phyloP scores from a whole-genome alignment of 2,113 vertebrate genomes.

The Trinectes maculatus region DNA sequence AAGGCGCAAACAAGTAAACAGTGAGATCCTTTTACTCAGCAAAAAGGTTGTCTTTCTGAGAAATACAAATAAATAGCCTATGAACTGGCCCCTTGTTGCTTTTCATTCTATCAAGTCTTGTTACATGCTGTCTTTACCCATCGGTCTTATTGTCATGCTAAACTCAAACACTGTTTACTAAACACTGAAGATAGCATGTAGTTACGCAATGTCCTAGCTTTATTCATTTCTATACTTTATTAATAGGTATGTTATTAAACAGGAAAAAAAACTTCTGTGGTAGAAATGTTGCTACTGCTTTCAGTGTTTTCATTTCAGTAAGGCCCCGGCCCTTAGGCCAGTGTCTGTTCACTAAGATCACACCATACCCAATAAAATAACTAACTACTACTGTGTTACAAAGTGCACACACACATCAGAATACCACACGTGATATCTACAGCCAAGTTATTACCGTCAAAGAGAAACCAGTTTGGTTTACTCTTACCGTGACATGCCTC shows the following conservation, averaged over 20 bases:
- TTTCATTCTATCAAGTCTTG: not conserved
- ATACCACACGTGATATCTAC: not conserved
- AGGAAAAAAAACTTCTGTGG: constrained; percentile 1
- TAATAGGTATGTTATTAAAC: not conserved
- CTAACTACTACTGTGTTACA: not conserved
- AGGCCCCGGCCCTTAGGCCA: not conserved
- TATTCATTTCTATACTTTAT: constrained; percentile 30
- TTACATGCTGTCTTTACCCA: constrained; percentile 3
- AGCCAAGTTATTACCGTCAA: constrained; percentile 13
- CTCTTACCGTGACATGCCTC: not conserved
- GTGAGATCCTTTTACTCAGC: constrained; percentile 23
- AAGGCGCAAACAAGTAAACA: constrained; percentile 24
- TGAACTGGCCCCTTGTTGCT: not conserved
- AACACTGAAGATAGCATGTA: constrained; percentile 29
- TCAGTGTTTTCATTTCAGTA: constrained; percentile 10
- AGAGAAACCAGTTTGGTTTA: not conserved
- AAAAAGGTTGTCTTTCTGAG: constrained; percentile 22
- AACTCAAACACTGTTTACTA: constrained; percentile 20
- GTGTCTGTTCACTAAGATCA: not conserved
- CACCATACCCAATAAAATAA: not conserved
- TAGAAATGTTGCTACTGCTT: not conserved
- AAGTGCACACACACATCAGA: not conserved
- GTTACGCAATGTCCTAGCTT: constrained; percentile 27
- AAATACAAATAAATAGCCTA: constrained; percentile 25
- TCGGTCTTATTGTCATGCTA: not conserved